Base-by-base conservation (phyloP, 2,797 vertebrate species). In the Okamejei kenojei region DNA sequence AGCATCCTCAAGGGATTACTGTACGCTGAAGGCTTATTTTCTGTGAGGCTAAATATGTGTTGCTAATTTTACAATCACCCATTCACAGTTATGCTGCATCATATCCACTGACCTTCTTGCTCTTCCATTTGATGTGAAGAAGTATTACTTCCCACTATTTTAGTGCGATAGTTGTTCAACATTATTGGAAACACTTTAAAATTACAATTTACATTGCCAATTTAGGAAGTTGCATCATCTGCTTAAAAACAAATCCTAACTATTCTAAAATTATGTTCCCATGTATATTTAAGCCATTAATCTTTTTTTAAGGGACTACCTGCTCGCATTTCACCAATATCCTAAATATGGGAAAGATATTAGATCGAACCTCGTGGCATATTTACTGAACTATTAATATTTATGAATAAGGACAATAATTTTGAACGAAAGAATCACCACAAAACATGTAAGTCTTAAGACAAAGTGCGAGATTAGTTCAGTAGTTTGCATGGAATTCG, bases 31-130 rank as follows among this genome's bases (percentile, higher is more conserved):
- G 76, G 73, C 11, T 73, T 92, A 92, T 76, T 92, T 92, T 76
- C 11, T 92, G 38, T 58, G 71, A 74, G 45, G 38, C 90, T 76
- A 58, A 68, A 68, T 88, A 88, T n/a, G 71, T 38, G 23, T 54
- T 32, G 45, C 71, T 92, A 76, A 76, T 76, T 92, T 92, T 74
- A 54, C 90, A 76, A 23, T 54, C 58, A 38, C 54, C 90, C 73
- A n/a, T 91, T 90, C 65, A 71, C 88, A 73, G 88, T 35, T 92
- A 54, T 92, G 8, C 68, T 58, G 71, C 71, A 92, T 92, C 45
- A 74, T n/a, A 76, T 58, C 45, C 71, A 76, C 68, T 92, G 23
- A 45, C 23, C 73, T 29, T 54, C 68, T 26, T 58, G 38, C 13
- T 76, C 38, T 74, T 35, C 38, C 8, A 35, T 45, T 26, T 74